phyloP scores from a whole-genome alignment of 2,797 vertebrate species.

The Mormyrops attenuatus region DNA sequence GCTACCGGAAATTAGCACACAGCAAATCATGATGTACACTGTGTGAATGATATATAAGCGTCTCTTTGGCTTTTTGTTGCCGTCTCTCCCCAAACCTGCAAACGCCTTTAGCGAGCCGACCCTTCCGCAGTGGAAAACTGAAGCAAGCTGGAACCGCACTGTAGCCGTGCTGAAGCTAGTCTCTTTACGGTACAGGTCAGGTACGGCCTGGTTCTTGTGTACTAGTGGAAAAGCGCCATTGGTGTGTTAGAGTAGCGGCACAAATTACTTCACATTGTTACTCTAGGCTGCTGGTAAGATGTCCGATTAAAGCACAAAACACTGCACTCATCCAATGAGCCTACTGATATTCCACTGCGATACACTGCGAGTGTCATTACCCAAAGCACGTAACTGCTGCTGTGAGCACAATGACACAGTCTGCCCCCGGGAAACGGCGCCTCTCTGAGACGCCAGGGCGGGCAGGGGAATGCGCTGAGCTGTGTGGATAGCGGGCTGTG shows the following conservation, averaged over 20 bases:
- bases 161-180: too few species aligned
- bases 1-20: background rate
- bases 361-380: background rate
- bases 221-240: too few species aligned
- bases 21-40: background rate
- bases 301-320: background rate
- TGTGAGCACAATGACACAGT: background rate
- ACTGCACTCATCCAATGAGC: background rate
- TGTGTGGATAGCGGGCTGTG: slow-evolving; percentile 40
- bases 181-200: too few species aligned
- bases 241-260: background rate
- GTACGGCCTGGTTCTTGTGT: too few species aligned
- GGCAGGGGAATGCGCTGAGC: slow-evolving; percentile 41
- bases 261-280: background rate
- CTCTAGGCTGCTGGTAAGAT: background rate
- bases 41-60: background rate
- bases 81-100: too few species aligned
- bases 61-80: background rate
- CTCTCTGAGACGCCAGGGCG: slow-evolving; percentile 5
- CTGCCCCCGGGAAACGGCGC: background rate
- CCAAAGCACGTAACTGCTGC: background rate
- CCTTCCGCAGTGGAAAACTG: too few species aligned
- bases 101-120: too few species aligned
- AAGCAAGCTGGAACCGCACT: too few species aligned
- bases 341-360: background rate